A percentile compares a stretch with the other conserved stretches of the same genome.
These are phyloP conservation scores for Stenolophus ochropezus DNA, from an alignment of 2,888 invertebrate species.

Conservation along the genomic window DNA sequence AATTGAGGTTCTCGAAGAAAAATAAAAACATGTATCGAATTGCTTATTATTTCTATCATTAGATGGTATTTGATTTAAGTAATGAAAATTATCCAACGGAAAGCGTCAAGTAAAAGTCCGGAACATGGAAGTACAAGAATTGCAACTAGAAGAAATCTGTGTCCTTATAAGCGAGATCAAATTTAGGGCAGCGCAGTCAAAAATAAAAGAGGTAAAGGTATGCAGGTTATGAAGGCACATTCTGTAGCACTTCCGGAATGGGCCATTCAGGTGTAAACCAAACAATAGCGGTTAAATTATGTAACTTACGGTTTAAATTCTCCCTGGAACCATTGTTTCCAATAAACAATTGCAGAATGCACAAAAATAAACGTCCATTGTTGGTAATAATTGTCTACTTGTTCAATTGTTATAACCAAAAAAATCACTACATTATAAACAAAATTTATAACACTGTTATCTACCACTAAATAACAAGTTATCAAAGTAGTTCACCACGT, in stretches of 20 bases:
- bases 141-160: neutral
- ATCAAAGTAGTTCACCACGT: constrained; percentile 6
- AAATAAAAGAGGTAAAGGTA: constrained; percentile 29
- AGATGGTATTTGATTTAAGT: too few species aligned
- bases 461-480: neutral
- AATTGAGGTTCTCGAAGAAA: too few species aligned
- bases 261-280: constrained; percentile 44
- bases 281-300: constrained; percentile 51
- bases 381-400: constrained; percentile 25
- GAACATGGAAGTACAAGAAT: too few species aligned
- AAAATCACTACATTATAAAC: constrained; percentile 10
- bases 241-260: constrained; percentile 44
- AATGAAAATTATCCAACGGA: too few species aligned
- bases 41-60: too few species aligned
- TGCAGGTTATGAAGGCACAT: constrained; percentile 41
- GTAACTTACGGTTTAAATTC: constrained; percentile 48
- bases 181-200: constrained; percentile 19
- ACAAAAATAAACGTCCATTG: constrained; percentile 38
- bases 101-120: too few species aligned
- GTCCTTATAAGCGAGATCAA: constrained; percentile 14
- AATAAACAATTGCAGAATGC: constrained; percentile 45
- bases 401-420: constrained; percentile 25
- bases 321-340: constrained; percentile 39
- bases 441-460: neutral
- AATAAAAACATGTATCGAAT: too few species aligned